A percentile compares a stretch with the other conserved stretches of the same genome.
Conservation (phyloP, 2,888 invertebrate species). For the Polyommatus iphigenia region DNA sequence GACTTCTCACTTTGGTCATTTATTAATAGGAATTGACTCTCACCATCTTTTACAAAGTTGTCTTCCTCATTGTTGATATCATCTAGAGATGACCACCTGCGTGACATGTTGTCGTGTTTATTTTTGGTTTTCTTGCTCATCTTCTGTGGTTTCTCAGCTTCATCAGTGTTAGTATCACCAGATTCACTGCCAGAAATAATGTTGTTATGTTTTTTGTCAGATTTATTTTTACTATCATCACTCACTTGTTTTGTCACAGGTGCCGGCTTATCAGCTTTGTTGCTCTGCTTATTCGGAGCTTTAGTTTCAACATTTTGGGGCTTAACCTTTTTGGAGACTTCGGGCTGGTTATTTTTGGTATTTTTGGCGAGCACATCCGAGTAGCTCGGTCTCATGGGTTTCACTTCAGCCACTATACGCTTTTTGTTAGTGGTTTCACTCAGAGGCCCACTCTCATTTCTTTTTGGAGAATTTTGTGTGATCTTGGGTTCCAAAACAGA, state of each 20-base stretch:
- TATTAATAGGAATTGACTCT: constrained; percentile 73
- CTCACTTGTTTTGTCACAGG: constrained; percentile 51
- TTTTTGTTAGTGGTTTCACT: constrained; percentile 82
- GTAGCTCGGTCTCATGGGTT: constrained; percentile 92
- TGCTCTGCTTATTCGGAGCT: constrained; percentile 57
- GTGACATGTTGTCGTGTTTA: constrained; percentile 67
- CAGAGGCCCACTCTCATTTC: constrained; percentile 69
- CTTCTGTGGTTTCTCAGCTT: constrained; percentile 65
- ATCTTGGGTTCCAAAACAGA: constrained; percentile 53
- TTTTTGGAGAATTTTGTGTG: constrained; percentile 62
- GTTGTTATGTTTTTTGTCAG: constrained; percentile 64
- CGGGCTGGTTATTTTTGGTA: constrained; percentile 72
- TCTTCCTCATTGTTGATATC: constrained; percentile 70
- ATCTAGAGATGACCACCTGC: constrained; percentile 83
- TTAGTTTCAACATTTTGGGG: constrained; percentile 65
- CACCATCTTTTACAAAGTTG: constrained; percentile 55
- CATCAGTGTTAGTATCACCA: constrained; percentile 70
- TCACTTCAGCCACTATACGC: constrained; percentile 90
- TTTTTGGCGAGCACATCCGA: constrained; percentile 90
- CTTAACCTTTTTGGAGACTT: constrained; percentile 71
- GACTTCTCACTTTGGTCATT: constrained; percentile 66
- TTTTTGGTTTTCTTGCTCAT: constrained; percentile 67
- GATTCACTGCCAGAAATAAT: constrained; percentile 76
- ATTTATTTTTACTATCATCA: constrained; percentile 64
- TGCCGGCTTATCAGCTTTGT: constrained; percentile 64